Evolutionary conservation across 2,113 vertebrate genomes (phyloP).

Genomic region (Osmerus mordax): DNA sequence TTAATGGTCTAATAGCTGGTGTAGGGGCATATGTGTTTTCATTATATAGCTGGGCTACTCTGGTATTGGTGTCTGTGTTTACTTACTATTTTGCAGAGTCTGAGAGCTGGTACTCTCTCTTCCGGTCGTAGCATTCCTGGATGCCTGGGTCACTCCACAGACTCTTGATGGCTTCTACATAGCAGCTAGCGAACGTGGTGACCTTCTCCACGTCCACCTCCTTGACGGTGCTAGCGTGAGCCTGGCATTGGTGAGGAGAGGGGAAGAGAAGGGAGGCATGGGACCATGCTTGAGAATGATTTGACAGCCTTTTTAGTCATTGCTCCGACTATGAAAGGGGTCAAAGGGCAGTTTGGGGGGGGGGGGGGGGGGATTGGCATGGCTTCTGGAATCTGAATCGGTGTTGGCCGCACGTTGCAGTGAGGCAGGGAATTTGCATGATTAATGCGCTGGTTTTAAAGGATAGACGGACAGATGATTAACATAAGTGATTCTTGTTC

Average conservation of each 20-base stretch:
- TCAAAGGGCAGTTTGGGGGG: not conserved
- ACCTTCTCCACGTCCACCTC: slow-evolving; percentile 77
- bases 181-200: slow-evolving; percentile 55
- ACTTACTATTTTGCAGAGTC: slow-evolving; percentile 86
- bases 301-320: not conserved
- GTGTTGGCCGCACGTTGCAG: slow-evolving; percentile 26
- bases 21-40: no score
- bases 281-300: no score
- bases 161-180: slow-evolving; percentile 78
- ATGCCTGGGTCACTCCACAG: slow-evolving; percentile 83
- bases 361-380: not conserved
- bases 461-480: slow-evolving; percentile 33
- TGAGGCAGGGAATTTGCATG: slow-evolving; percentile 32
- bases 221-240: slow-evolving; percentile 67
- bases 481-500: slow-evolving; percentile 31
- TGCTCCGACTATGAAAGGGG: not conserved
- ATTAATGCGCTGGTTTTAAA: slow-evolving; percentile 44
- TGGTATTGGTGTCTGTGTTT: slow-evolving; percentile 34
- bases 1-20: no score
- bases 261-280: not conserved
- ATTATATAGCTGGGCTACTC: no score
- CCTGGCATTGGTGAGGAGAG: slow-evolving; percentile 53
- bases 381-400: slow-evolving; percentile 39
- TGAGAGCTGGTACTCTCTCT: slow-evolving; percentile 83
- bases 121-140: slow-evolving; percentile 79